phyloP scores from a whole-genome alignment of 2,888 invertebrate species.

The Calameuta pallipes region DNA sequence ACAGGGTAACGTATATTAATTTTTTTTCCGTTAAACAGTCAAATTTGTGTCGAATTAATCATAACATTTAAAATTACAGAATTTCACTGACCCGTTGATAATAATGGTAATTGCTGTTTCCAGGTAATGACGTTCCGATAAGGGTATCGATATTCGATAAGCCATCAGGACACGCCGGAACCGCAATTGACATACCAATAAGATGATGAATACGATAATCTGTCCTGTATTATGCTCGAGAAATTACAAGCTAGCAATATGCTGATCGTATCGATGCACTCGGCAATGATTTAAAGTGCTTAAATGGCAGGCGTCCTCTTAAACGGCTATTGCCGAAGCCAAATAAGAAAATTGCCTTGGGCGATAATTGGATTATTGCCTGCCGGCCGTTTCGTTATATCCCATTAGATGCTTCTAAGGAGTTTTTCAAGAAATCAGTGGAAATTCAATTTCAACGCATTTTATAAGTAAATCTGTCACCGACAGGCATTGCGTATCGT shows the following conservation, averaged over 20 bases:
- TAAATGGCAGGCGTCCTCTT: conserved; percentile 3
- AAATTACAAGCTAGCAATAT: not conserved
- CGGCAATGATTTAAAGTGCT: not conserved
- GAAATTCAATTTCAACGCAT: not conserved
- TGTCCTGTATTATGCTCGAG: not conserved
- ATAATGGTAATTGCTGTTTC: not conserved
- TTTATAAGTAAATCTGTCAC: not conserved
- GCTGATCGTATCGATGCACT: not conserved
- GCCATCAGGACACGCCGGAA: not conserved
- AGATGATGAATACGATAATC: not conserved
- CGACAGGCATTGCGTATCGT: not conserved
- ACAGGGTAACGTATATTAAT: not conserved
- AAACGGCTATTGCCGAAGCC: not conserved
- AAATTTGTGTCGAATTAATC: not conserved
- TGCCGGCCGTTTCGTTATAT: not conserved
- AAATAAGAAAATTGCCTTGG: not conserved
- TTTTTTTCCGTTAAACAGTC: not conserved
- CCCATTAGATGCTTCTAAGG: not conserved
- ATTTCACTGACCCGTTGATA: not conserved
- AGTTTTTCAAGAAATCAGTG: not conserved
- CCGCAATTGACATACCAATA: not conserved
- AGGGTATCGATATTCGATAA: not conserved
- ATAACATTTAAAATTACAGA: not conserved
- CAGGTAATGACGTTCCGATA: not conserved
- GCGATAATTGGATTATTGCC: not conserved